Evolutionary conservation across 2,797 vertebrate species (phyloP), one percentile per base, ranked within the genome.

Genomic region (Odontamblyopus rebecca): DNA sequence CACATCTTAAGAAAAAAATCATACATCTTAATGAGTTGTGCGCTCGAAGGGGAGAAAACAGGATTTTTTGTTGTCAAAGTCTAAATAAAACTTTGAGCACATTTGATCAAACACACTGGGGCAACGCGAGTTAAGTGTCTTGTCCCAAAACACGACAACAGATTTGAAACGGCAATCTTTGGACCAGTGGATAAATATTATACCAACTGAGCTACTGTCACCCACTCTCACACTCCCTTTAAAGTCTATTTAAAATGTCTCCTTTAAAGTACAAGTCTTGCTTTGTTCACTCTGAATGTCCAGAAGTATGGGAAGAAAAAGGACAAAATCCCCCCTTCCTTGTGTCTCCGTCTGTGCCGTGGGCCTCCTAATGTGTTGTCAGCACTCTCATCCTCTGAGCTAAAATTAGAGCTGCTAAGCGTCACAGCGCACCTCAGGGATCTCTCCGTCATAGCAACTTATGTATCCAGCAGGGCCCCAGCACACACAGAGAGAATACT

Each of bases 331-430:
- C 18, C 60, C 27, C 61, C 18, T 62, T 32, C 18, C 30, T 38
- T 71, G 15, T 57, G 62, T 70, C 60, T 29, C 57, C 59, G 68
- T 11, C 15, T 67, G 67, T 71, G 71, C 77, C 68, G 15, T 9
- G 19, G 66, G 75, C 48, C 50, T 51, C 54, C 51, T 75, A 61
- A 77, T 67, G 61, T 71, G 72, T 75, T 70, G 18, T 75, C 69
- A 71, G 63, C 50, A 54, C 61, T 50, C 76, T 79, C 70, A 67
- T 30, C 72, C 56, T 68, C 50, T 44, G 23, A 38, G 64, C 69
- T 82, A 75, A 82, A 81, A 80, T 79, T 76, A 79, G 70, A 76
- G 67, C 66, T 79, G 81, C 73, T 79, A 76, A 76, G 54, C 63
- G 56, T 69, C n/a, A 54, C 67, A 74, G 65, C 71, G 76, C 70